Evolutionary conservation across 2,888 invertebrate genomes (phyloP), one percentile per base, ranked within the genome.

Genomic region (Eudasyphora cyanicolor): DNA sequence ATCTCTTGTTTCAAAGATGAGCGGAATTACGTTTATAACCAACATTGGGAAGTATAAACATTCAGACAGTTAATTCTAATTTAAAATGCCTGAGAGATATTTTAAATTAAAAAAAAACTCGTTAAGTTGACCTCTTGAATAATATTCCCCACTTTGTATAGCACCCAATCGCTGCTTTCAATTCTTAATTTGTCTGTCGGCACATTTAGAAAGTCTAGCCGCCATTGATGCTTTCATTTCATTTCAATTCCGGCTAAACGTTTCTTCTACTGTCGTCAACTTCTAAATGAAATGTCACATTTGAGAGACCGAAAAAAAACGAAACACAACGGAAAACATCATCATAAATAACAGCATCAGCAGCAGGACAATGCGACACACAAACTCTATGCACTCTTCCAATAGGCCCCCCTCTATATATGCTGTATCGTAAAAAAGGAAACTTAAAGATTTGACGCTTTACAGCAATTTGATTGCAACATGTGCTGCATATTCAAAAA

Each of bases 391-490:
- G 4, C 19, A 29, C 5, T 29, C 27, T 2, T 27, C 1, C 27
- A n/a, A n/a, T n/a, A n/a, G n/a, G n/a, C n/a, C n/a, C n/a, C n/a
- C n/a, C n/a, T n/a, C n/a, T 57, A 27, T 57, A 14, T 14, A 6
- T 27, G 12, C 32, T 29, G 7, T 12, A 14, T 14, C 14, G 12
- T 17, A 32, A 38, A 64, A 60, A 77, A 80, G 78, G 80, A 73
- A 84, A 81, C 76, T 74, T 79, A 81, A 81, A 84, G 84, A 84
- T 84, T 84, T 84, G 84, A 84, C 84, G 84, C 84, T 84, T 84
- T 84, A 84, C 84, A 84, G 84, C 84, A 84, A 84, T 84, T 84
- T 84, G 81, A 84, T 84, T 84, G 84, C 84, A 84, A 84, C 84
- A 84, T 84, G 84, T 84, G 84, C 84, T 84, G 84, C 84, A 84